Conservation (phyloP, 2,888 invertebrate species). For the Aporophyla lueneburgensis region DNA sequence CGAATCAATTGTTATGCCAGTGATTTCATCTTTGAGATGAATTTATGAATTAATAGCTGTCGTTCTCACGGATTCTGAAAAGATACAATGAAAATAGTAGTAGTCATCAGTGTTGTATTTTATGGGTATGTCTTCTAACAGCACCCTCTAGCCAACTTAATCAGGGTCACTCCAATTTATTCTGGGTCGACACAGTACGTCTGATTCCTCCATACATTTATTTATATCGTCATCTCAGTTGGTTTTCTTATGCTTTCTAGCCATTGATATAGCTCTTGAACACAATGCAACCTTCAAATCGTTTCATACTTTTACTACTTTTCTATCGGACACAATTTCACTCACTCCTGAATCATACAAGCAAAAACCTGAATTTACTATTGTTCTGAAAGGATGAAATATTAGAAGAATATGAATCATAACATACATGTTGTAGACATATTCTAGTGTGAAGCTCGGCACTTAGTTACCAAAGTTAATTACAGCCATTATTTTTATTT, state of each 20-base stretch:
- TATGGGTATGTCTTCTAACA: too few relatives aligned
- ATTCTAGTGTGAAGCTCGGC: conserved; percentile 6
- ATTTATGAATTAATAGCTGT: neutral
- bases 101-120: too few relatives aligned
- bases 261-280: too few relatives aligned
- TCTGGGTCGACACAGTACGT: neutral
- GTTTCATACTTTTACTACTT: neutral
- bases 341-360: too few relatives aligned
- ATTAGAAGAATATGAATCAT: conserved; percentile 1
- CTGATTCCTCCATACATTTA: neutral
- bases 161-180: too few relatives aligned
- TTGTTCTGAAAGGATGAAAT: neutral
- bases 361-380: neutral
- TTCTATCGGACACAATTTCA: neutral
- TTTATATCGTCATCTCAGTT: neutral
- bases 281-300: too few relatives aligned
- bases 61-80: neutral
- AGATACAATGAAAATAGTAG: neutral
- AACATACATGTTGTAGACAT: neutral
- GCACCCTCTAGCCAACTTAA: neutral
- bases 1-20: neutral
- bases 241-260: too few relatives aligned
- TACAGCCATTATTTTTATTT: conserved; percentile 31
- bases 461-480: conserved; percentile 30
- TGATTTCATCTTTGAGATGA: neutral